Evolutionary conservation across 2,888 invertebrate genomes (phyloP), one percentile per base, ranked within the genome.

Genomic region (Holacanthella duospinosa): DNA sequence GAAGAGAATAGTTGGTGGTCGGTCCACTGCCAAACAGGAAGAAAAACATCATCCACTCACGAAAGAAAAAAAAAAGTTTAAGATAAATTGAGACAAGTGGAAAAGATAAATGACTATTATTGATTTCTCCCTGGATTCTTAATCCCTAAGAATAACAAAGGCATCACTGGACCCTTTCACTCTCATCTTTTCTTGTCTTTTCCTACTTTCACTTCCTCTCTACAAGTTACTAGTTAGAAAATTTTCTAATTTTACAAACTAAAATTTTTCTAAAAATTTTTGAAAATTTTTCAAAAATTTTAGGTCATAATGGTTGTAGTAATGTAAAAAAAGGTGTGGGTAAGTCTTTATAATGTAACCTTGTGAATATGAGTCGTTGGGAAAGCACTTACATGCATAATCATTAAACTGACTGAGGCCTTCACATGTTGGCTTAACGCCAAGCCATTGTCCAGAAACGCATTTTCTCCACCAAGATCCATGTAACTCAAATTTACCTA

Each of bases 351-450:
- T n/a, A n/a, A n/a, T n/a, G n/a, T n/a, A n/a, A n/a, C n/a, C n/a
- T n/a, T n/a, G n/a, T n/a, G n/a, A n/a, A n/a, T n/a, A n/a, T n/a
- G n/a, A n/a, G n/a, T n/a, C n/a, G n/a, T n/a, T n/a, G n/a, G 21
- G n/a, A 44, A 53, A 56, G 24, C 55, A 81, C 86, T 80, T 78
- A 87, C 87, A 85, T 21, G 89, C 89, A 76, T 90, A 90, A 75
- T 91, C 89, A 72, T 89, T 88, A 75, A 88, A 86, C 75, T 91
- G 91, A 74, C 89, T 90, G 0, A 91, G 80, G 1, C 90, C 90
- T 71, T 84, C 84, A 75, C 91, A 91, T 1, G 84, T 80, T 0
- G 90, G 89, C 74, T 86, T 86, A 3, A 82, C 81, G 1, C 89
- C 89, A 59, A 88, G 86, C 90, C 90, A 91, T 54, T 86, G 83